A percentile compares a stretch with the other conserved stretches of the same genome.
Evolutionary conservation across 2,888 invertebrate genomes (phyloP).

Genomic region (Galerucella calmariensis): DNA sequence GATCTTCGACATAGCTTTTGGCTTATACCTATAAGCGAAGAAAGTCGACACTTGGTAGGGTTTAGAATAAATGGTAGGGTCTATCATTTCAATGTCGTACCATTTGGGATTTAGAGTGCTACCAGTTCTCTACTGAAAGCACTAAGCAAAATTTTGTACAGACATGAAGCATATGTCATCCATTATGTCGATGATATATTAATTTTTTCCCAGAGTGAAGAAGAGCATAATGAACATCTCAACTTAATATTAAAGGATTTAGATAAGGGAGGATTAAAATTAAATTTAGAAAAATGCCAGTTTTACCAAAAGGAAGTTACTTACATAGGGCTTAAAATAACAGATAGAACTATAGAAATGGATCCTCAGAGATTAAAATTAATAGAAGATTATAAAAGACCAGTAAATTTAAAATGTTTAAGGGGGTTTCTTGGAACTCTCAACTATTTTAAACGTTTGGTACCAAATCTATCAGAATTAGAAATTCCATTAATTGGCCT

Average conservation of each 20-base stretch:
- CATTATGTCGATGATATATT: slow-evolving; percentile 29
- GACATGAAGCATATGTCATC: slow-evolving; percentile 11
- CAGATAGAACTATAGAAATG: slow-evolving; percentile 17
- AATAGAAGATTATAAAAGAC: slow-evolving; percentile 24
- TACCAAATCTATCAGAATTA: slow-evolving; percentile 20
- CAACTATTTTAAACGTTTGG: slow-evolving; percentile 30
- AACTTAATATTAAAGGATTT: slow-evolving; percentile 19
- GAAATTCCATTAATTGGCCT: slow-evolving; percentile 24
- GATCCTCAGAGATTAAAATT: slow-evolving; percentile 18
- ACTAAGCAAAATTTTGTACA: slow-evolving; percentile 10
- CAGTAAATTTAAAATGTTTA: slow-evolving; percentile 26
- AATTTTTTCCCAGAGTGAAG: slow-evolving; percentile 14
- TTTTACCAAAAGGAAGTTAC: slow-evolving; percentile 23
- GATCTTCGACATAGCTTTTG: slow-evolving; percentile 4
- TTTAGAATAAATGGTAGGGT: slow-evolving; percentile 15
- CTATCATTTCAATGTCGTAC: slow-evolving; percentile 8
- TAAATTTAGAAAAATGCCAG: slow-evolving; percentile 27
- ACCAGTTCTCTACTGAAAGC: slow-evolving; percentile 7
- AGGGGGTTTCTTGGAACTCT: slow-evolving; percentile 32
- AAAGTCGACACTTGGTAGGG: slow-evolving; percentile 2
- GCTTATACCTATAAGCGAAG: not conserved
- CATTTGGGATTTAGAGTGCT: slow-evolving; percentile 20
- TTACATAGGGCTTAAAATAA: slow-evolving; percentile 25
- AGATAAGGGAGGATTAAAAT: slow-evolving; percentile 27
- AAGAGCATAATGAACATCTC: slow-evolving; percentile 20